phyloP scores from a whole-genome alignment of 1,140 invertebrate species.

The Caenorhabditis tropicalis region DNA sequence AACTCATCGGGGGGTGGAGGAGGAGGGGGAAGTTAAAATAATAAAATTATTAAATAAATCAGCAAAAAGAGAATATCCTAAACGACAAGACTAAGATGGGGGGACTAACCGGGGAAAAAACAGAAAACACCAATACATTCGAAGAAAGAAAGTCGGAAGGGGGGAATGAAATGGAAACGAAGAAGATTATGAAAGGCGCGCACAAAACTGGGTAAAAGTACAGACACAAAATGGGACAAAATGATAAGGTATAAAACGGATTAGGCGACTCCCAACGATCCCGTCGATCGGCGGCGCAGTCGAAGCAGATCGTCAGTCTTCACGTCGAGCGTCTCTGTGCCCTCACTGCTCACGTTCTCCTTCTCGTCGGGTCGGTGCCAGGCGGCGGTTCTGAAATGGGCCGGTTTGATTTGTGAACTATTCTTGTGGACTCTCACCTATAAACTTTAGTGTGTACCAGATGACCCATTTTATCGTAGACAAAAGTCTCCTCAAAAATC shows the following conservation, averaged over 20 bases:
- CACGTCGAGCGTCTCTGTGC: constrained; percentile 49
- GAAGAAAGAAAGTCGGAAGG: background rate
- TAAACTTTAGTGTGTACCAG: constrained; percentile 71
- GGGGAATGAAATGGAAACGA: background rate
- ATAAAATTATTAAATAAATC: constrained; percentile 37
- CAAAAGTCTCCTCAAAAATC: constrained; percentile 66
- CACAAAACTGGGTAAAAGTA: constrained; percentile 28
- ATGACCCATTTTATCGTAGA: constrained; percentile 62
- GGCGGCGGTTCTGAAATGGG: constrained; percentile 63
- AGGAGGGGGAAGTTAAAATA: background rate
- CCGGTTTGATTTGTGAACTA: no score
- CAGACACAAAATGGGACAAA: background rate
- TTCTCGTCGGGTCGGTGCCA: constrained; percentile 66
- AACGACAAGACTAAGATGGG: background rate
- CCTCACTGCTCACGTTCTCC: constrained; percentile 60
- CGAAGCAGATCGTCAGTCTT: constrained; percentile 60
- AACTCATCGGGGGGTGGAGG: background rate
- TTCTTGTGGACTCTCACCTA: constrained; percentile 55
- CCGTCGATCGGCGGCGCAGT: constrained; percentile 69
- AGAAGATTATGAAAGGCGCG: background rate
- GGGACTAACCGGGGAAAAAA: background rate
- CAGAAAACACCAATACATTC: constrained; percentile 16
- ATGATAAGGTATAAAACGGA: background rate
- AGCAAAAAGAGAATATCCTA: background rate
- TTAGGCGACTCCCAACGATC: constrained; percentile 68